phyloP scores from a whole-genome alignment of 2,888 invertebrate species.

The Watsonalla cultraria region DNA sequence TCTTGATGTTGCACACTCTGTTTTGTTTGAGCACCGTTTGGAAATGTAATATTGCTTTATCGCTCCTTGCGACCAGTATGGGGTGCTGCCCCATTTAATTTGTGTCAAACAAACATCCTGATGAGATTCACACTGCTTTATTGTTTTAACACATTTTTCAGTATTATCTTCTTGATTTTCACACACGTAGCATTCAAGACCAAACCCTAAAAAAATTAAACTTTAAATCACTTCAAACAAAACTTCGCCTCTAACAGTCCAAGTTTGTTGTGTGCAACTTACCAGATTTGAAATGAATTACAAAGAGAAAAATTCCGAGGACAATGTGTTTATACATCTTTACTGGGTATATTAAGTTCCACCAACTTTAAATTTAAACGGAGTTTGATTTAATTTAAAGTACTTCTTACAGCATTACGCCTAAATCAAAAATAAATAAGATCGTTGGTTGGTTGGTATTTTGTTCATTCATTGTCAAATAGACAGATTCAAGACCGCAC shows the following conservation, averaged over 20 bases:
- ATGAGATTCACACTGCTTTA: conserved; percentile 92
- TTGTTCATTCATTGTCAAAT: too few species aligned
- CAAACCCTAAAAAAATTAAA: conserved; percentile 67
- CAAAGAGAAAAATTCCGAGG: neutral
- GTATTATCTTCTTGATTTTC: conserved; percentile 93
- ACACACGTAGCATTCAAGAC: conserved; percentile 97
- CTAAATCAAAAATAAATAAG: too few species aligned
- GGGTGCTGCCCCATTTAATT: conserved; percentile 97
- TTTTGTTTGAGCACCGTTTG: conserved; percentile 91
- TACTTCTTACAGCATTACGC: too few species aligned
- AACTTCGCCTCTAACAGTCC: neutral
- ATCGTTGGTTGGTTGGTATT: too few species aligned
- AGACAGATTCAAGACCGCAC: too few species aligned
- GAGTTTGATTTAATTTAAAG: too few species aligned
- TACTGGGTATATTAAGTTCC: too few species aligned
- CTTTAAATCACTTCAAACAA: neutral
- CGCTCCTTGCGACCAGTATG: conserved; percentile 96
- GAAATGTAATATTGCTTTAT: conserved; percentile 96
- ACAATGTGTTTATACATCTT: neutral
- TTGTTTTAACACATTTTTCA: conserved; percentile 95
- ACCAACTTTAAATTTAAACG: too few species aligned
- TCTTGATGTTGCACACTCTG: conserved; percentile 86
- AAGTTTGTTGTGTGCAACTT: neutral
- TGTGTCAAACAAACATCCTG: conserved; percentile 93
- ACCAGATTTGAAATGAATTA: conserved; percentile 1